Base-by-base conservation (phyloP, 23 tunicate genomes). In the Ascidia mentula region DNA sequence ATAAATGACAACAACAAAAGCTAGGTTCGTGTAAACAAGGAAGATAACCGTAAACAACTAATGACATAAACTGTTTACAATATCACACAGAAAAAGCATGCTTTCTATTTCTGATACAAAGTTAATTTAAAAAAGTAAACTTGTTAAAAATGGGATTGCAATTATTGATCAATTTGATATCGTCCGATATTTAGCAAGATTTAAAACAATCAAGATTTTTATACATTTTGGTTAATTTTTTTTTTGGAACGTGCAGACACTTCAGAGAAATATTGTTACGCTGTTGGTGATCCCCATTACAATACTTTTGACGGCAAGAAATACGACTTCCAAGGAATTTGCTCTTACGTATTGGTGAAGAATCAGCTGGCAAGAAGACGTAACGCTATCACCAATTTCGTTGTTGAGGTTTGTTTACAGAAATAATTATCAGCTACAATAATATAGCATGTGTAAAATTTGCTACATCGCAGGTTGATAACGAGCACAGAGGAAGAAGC, bases 201-300 rank as follows among this genome's bases (percentile, higher is more conserved):
- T n/a, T n/a, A n/a, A n/a, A n/a, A n/a, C n/a, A n/a, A n/a, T n/a
- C n/a, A n/a, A n/a, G n/a, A n/a, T n/a, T n/a, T n/a, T n/a, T n/a
- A n/a, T n/a, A n/a, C n/a, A n/a, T n/a, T n/a, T n/a, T n/a, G n/a
- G n/a, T n/a, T n/a, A 12, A 42, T 42, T 42, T 42, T 12, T 53
- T 26, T 28, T 20, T 53, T 53, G 7, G 13, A 20, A 9, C 65
- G 1, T 9, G 13, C 65, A 53, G 65, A 53, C 24, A 53, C 65
- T 20, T 53, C 65, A 9, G 65, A 53, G 33, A 76, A 78, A 34
- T 77, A 65, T 38, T 89, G 95, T 59, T 75, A 69, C 24, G 95
- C 89, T 61, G 81, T 73, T 18, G 95, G 95, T n/a, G 95, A 89
- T 73, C 95, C 95, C 31, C 95, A 89, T 74, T 89, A 89, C 73